A percentile compares a stretch with the other conserved stretches of the same genome.
phyloP scores from a whole-genome alignment of 1,140 invertebrate genomes.

The Ctenoplectra terminalis region DNA sequence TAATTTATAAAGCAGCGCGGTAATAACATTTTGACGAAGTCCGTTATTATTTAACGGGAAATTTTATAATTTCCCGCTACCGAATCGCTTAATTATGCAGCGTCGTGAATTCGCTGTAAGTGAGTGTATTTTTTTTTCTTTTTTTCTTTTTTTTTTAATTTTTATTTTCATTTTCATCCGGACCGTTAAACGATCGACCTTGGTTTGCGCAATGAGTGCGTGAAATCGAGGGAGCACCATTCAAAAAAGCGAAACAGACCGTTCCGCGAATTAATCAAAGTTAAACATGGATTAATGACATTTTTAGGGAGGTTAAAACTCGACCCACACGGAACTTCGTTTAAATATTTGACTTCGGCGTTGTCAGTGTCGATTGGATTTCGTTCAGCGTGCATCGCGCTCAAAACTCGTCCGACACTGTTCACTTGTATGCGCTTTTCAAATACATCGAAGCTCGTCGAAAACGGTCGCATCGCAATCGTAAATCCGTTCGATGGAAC shows the following conservation, averaged over 20 bases:
- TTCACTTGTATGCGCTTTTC: slow-evolving; percentile 37
- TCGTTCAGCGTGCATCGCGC: slow-evolving; percentile 37
- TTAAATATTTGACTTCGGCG: slow-evolving; percentile 67
- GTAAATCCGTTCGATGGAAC: slow-evolving; percentile 15
- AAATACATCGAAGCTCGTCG: slow-evolving; percentile 24
- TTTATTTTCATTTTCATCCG: background rate
- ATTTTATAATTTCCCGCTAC: slow-evolving; percentile 1
- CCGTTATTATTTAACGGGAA: background rate
- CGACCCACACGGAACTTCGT: slow-evolving; percentile 37
- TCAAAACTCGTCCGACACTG: slow-evolving; percentile 25
- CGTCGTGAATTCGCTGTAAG: background rate
- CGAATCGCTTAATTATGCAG: slow-evolving; percentile 12
- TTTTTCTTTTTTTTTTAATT: no score
- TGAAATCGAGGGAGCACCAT: no score
- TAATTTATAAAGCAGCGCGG: no score
- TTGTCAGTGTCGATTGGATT: slow-evolving; percentile 62
- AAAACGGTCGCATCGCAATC: background rate
- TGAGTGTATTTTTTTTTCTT: background rate
- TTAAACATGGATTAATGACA: slow-evolving; percentile 68
- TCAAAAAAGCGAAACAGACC: slow-evolving; percentile 41
- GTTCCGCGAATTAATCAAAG: slow-evolving; percentile 56
- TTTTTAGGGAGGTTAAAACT: slow-evolving; percentile 52
- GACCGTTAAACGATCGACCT: no score
- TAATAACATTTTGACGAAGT: no score
- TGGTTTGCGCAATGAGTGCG: background rate